Base-by-base conservation (phyloP, 1,140 invertebrate genomes). In the Ooceraea biroi region DNA sequence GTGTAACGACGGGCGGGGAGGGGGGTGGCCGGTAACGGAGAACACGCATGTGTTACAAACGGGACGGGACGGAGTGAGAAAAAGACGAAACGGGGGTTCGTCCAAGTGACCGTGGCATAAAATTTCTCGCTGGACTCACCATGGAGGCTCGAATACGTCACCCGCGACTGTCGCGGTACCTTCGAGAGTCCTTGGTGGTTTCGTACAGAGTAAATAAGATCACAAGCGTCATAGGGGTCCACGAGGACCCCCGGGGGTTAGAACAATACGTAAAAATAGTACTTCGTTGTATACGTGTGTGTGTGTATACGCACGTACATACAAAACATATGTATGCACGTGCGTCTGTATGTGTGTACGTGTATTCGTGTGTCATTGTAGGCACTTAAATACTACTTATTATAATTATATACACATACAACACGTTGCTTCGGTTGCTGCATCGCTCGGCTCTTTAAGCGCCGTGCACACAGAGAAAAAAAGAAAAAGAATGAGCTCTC, bases 131-230 rank as follows among this genome's bases (percentile, higher is more conserved):
- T 83, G 83, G 63, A 83, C 85, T n/a, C 84, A 89, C 88, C 90
- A 89, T 76, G 90, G 88, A 92, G 91, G 89, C 91, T 88, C 89
- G 90, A 93, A 84, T 71, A 88, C 65, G 82, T 60, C 73, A 52
- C 11, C 44, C 55, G 58, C 14, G 11, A 14, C 36, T 58, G 17
- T 11, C 3, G 27, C 25, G 48, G 0, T 57, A 57, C 50, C 87
- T 90, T 91, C 92, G 90, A 91, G 92, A 92, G 83, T 93, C 90
- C 92, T 90, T 91, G 85, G 89, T 90, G 63, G 46, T 80, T 63
- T 88, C 76, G 76, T 90, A 89, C 89, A 85, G 88, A 93, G 91
- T 94, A 94, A 94, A 90, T 93, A 94, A 94, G 89, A 94, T 94
- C 93, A 94, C 93, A 94, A 94, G 93, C 93, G 89, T 93, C 92